Evolutionary conservation across 2,113 vertebrate genomes (phyloP).

Genomic region (Orientallactaga bullata): DNA sequence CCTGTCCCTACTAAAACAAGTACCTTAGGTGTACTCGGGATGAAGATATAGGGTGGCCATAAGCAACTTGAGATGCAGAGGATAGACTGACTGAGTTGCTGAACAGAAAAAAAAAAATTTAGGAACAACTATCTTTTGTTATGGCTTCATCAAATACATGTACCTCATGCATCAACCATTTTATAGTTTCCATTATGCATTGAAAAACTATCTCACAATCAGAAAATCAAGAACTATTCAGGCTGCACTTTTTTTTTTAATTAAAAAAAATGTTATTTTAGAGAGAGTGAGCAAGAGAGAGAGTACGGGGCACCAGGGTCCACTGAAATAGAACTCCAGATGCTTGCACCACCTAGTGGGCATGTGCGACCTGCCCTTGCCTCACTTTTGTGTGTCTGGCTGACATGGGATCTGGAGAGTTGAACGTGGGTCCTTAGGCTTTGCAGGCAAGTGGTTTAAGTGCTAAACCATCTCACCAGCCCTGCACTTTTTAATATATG

Average conservation of each 20-base stretch:
- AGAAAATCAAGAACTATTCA: neutral
- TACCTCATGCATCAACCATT: neutral
- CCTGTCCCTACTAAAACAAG: neutral
- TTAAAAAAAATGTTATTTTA: no score
- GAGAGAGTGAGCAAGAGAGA: no score
- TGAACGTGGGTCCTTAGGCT: no score
- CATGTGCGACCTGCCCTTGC: no score
- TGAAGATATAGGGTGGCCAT: neutral
- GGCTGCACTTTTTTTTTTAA: no score
- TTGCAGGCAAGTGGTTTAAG: no score
- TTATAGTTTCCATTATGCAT: constrained; percentile 13
- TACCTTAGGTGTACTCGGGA: neutral
- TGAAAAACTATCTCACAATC: neutral
- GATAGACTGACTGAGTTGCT: neutral
- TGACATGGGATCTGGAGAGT: no score
- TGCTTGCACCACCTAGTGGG: no score
- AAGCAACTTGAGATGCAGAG: neutral
- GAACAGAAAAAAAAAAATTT: neutral
- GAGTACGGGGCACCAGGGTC: no score
- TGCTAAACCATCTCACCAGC: no score
- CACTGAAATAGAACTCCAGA: neutral
- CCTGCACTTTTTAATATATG: no score
- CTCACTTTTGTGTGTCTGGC: no score
- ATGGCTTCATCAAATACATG: neutral
- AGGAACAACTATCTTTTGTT: neutral